Evolutionary conservation across 92 coral and sea anemone species (phyloP).

Genomic region (Plumapathes pennacea): DNA sequence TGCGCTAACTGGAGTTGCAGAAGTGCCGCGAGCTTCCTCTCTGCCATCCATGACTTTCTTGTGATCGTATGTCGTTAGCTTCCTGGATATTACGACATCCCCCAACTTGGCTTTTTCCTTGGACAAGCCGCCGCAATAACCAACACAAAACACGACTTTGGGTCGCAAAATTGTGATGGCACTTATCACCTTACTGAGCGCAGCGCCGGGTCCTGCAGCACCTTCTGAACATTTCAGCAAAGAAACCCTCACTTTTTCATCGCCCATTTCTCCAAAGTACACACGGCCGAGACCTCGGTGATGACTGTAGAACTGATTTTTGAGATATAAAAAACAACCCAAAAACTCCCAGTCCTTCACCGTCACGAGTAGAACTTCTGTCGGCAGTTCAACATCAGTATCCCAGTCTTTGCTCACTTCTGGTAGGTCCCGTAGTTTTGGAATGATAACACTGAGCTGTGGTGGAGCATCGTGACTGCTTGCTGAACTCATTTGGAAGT

Average conservation of each 20-base stretch:
- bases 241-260: slow-evolving; percentile 22
- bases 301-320: neutral
- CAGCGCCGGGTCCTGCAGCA: slow-evolving; percentile 13
- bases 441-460: neutral
- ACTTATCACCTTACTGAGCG: slow-evolving; percentile 3
- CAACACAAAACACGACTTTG: slow-evolving; percentile 30
- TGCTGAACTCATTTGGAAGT: too few relatives aligned
- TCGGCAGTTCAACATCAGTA: slow-evolving; percentile 6
- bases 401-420: neutral
- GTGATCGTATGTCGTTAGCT: slow-evolving; percentile 10
- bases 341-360: slow-evolving; percentile 30
- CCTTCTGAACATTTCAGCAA: slow-evolving; percentile 25
- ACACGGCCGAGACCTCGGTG: neutral
- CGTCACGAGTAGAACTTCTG: slow-evolving; percentile 22
- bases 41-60: slow-evolving; percentile 15
- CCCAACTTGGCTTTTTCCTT: slow-evolving; percentile 31
- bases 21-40: slow-evolving; percentile 5
- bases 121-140: slow-evolving; percentile 19
- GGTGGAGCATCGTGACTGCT: slow-evolving; percentile 7
- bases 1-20: slow-evolving; percentile 15
- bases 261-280: slow-evolving; percentile 26
- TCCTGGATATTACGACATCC: slow-evolving; percentile 33
- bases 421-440: neutral
- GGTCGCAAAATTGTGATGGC: slow-evolving; percentile 24
- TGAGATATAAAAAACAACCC: slow-evolving; percentile 7